Evolutionary conservation across 2,888 invertebrate genomes (phyloP).

Genomic region (Stenurella melanura): DNA sequence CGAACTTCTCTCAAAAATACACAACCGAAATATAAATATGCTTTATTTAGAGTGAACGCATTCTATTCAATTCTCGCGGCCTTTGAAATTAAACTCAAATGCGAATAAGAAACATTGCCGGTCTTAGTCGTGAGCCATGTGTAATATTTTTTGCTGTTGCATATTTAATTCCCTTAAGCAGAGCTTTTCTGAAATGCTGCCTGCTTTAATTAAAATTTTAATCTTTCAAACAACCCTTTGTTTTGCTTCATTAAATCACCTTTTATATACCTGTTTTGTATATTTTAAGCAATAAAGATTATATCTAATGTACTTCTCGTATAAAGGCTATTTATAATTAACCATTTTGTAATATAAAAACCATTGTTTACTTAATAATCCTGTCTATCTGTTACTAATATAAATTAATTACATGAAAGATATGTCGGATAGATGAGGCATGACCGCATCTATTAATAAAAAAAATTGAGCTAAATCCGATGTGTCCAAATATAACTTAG

Average conservation of each 20-base stretch:
- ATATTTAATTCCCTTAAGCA: conserved; percentile 44
- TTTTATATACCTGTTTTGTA: conserved; percentile 39
- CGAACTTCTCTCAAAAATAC: not conserved
- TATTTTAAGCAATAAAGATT: conserved; percentile 39
- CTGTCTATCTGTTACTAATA: not conserved
- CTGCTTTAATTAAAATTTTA: conserved; percentile 61
- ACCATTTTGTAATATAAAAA: conserved; percentile 11
- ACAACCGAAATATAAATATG: not conserved
- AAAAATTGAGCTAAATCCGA: too few species aligned
- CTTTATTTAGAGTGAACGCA: not conserved
- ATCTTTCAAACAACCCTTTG: conserved; percentile 57
- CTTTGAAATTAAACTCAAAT: conserved; percentile 14
- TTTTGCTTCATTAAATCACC: conserved; percentile 58
- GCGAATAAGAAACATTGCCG: conserved; percentile 9
- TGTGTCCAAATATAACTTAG: too few species aligned
- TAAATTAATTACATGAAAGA: not conserved
- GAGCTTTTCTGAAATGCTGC: conserved; percentile 46
- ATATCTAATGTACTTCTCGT: conserved; percentile 21
- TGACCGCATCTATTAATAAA: too few species aligned
- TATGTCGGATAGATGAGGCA: not conserved
- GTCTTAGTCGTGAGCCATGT: conserved; percentile 26
- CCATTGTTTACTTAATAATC: conserved; percentile 11
- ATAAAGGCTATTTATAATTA: conserved; percentile 10
- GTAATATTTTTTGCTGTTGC: conserved; percentile 41
- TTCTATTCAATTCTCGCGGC: not conserved